Evolutionary conservation across 2,113 vertebrate species (phyloP), one percentile per base, ranked within the genome.

Genomic region (Tragelaphus buxtoni): DNA sequence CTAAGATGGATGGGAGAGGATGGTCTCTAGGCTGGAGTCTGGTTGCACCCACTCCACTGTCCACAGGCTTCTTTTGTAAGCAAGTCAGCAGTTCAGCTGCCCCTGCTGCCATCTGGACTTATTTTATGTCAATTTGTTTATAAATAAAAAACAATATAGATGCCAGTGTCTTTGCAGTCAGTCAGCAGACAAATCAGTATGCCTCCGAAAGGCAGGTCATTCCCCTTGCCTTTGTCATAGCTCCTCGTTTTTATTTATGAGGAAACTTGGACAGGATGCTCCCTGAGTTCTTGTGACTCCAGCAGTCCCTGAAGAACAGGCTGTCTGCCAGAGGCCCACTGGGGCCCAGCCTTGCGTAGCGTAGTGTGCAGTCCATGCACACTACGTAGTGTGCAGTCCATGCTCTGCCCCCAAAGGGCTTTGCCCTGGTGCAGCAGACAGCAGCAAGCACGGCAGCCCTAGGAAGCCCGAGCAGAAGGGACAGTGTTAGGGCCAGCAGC

Each of bases 81-180:
- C 97, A 94, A 9, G 63, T 89, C 81, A 80, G 93, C 92, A 85
- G 14, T 6, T 58, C 5, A 20, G 97, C 97, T 97, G 97, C 93
- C 97, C 39, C 91, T 4, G 96, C 98, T 98, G 96, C 96, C 95
- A 96, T 98, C 98, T 96, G 98, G 98, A 98, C 98, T 98, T 98
- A 94, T 95, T 99, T 98, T 99, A 98, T 90, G 9, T 98, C 93
- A 6, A 93, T 95, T 97, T 98, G 98, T 99, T 99, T 98, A 97
- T 99, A 98, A 99, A 99, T 97, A 98, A 98, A 98, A 96, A 84
- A n/a, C 76, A 85, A 20, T 47, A 81, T 72, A 87, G 95, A 95
- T 95, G 56, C 56, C 79, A 47, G 22, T 85, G 91, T 97, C 86
- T 79, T 95, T 86, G 91, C 76, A 89, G 42, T 95, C 83, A 39